Percentiles rank a stretch among this genome's conserved stretches.
Conservation (phyloP, 2,888 invertebrate genomes). For the Lepidochitona cinerea region DNA sequence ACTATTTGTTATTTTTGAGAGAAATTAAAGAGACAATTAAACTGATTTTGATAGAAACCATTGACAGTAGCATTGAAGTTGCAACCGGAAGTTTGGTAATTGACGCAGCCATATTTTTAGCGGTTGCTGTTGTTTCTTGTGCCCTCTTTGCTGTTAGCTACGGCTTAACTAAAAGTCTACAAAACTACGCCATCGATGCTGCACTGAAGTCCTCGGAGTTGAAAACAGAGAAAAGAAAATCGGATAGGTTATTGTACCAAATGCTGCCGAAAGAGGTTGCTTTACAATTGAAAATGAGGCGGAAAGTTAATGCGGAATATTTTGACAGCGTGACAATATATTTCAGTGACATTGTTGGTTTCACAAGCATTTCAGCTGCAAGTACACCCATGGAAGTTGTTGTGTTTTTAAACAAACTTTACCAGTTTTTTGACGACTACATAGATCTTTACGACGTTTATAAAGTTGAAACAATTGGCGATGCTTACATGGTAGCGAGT, state of each 20-base stretch:
- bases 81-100: slow-evolving; percentile 23
- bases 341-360: slow-evolving; percentile 17
- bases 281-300: slow-evolving; percentile 1
- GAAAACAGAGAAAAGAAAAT: slow-evolving; percentile 9
- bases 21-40: slow-evolving; percentile 15
- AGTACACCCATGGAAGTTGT: slow-evolving; percentile 19
- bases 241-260: slow-evolving; percentile 8
- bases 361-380: slow-evolving; percentile 5
- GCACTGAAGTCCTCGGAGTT: slow-evolving; percentile 34
- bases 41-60: slow-evolving; percentile 12
- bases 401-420: slow-evolving; percentile 15
- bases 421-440: slow-evolving; percentile 8
- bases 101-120: slow-evolving; percentile 21
- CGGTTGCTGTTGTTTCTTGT: slow-evolving; percentile 26
- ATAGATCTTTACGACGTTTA: neutral
- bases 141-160: slow-evolving; percentile 28
- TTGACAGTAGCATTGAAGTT: slow-evolving; percentile 14
- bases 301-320: slow-evolving; percentile 9
- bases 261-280: slow-evolving; percentile 14
- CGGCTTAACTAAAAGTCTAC: slow-evolving; percentile 30
- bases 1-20: slow-evolving; percentile 23
- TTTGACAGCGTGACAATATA: slow-evolving; percentile 12
- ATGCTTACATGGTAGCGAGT: slow-evolving; percentile 10
- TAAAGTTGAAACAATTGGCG: slow-evolving; percentile 12
- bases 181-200: slow-evolving; percentile 32